These are phyloP conservation scores for Diachrysia chrysitis DNA, from an alignment of 2,888 invertebrate genomes.

Conservation along the genomic window DNA sequence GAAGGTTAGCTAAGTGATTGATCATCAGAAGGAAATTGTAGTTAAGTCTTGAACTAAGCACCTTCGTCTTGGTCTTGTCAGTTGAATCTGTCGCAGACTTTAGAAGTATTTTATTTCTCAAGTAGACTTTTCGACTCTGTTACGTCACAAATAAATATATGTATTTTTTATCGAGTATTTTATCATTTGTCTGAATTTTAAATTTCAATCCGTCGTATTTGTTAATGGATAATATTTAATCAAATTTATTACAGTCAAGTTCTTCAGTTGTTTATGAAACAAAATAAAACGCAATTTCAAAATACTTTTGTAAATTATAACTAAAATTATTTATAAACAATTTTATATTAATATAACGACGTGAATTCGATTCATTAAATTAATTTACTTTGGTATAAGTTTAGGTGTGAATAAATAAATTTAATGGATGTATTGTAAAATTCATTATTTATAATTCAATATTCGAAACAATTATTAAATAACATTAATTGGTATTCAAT, in stretches of 20 bases:
- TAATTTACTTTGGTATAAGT: background rate
- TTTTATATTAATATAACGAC: too few species aligned
- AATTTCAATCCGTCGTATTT: too few species aligned
- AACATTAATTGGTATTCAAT: too few species aligned
- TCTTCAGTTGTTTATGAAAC: too few species aligned
- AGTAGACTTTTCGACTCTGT: too few species aligned
- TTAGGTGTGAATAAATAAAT: background rate
- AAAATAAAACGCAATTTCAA: too few species aligned
- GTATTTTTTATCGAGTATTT: background rate
- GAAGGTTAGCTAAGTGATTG: slow-evolving; percentile 60
- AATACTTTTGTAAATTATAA: too few species aligned
- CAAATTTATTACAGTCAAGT: too few species aligned
- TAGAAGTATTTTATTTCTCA: slow-evolving; percentile 1
- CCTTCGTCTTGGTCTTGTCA: slow-evolving; percentile 47
- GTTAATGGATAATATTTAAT: background rate
- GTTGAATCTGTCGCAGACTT: slow-evolving; percentile 7
- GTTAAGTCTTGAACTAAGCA: slow-evolving; percentile 61
- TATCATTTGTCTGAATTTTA: too few species aligned
- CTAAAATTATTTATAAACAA: too few species aligned
- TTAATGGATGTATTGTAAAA: background rate
- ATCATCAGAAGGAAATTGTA: slow-evolving; percentile 65
- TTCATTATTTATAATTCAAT: background rate
- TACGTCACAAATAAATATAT: too few species aligned
- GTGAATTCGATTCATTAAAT: too few species aligned
- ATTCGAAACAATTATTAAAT: background rate